A percentile compares a stretch with the other conserved stretches of the same genome.
These are phyloP conservation scores for Batillaria attramentaria DNA, from an alignment of 1,140 invertebrate species.

Conservation along the genomic window DNA sequence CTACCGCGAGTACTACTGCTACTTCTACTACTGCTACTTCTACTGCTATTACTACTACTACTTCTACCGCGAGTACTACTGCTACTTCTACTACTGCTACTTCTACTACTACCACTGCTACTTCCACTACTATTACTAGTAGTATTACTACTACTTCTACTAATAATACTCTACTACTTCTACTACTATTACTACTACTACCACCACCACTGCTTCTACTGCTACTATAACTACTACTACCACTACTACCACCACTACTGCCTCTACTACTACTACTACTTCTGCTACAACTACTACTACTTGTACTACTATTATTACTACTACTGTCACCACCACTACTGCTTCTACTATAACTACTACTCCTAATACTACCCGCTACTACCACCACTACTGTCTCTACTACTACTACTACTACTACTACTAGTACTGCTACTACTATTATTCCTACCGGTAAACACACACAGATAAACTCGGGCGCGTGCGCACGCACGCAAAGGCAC, in stretches of 20 bases:
- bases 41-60: background rate
- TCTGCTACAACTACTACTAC: background rate
- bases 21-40: constrained; percentile 1
- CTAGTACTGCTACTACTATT: background rate
- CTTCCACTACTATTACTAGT: background rate
- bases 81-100: background rate
- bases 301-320: background rate
- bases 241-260: background rate
- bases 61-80: background rate
- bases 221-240: constrained; percentile 7
- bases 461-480: background rate
- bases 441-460: background rate
- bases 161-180: background rate
- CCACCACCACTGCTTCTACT: constrained; percentile 7
- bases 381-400: background rate
- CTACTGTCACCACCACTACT: background rate
- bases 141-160: background rate
- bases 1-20: background rate
- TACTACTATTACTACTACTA: background rate
- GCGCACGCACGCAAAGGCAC: constrained; percentile 7
- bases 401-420: background rate
- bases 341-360: background rate
- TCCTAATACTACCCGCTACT: background rate
- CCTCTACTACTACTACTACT: constrained; percentile 1
- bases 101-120: background rate